Conservation (phyloP, 2,797 vertebrate genomes). For the Oceanodroma leucorhoa region DNA sequence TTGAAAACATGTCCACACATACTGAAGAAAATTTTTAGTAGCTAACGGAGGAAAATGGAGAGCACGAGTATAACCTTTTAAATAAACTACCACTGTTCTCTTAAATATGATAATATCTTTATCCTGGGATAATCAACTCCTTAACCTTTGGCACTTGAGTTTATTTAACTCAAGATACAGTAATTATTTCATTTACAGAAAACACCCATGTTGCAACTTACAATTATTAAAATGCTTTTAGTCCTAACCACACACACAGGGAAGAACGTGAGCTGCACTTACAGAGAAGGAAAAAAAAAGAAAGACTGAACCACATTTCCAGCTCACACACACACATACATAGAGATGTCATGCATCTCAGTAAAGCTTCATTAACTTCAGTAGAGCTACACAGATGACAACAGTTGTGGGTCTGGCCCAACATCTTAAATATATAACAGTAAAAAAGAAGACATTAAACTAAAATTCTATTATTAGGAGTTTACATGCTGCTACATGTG, state of each 20-base stretch:
- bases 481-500: not conserved
- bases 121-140: not conserved
- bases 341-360: rapidly evolving
- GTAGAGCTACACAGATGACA: not conserved
- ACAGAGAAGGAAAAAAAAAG: rapidly evolving
- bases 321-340: not conserved
- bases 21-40: not conserved
- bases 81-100: not conserved
- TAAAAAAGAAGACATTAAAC: not conserved
- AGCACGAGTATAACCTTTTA: not conserved
- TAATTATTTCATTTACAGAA: not conserved
- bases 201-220: not conserved
- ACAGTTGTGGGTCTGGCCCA: not conserved
- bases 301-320: not conserved
- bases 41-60: not conserved
- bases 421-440: not conserved
- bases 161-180: not conserved
- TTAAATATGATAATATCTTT: not conserved
- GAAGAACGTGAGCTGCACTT: not conserved
- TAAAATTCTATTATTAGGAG: not conserved
- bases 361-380: not conserved
- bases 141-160: not conserved
- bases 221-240: not conserved
- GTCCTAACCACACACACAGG: not conserved
- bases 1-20: not conserved